Evolutionary conservation across 2,797 vertebrate species (phyloP), one percentile per base, ranked within the genome.

Genomic region (Oreonectes daqikongensis): DNA sequence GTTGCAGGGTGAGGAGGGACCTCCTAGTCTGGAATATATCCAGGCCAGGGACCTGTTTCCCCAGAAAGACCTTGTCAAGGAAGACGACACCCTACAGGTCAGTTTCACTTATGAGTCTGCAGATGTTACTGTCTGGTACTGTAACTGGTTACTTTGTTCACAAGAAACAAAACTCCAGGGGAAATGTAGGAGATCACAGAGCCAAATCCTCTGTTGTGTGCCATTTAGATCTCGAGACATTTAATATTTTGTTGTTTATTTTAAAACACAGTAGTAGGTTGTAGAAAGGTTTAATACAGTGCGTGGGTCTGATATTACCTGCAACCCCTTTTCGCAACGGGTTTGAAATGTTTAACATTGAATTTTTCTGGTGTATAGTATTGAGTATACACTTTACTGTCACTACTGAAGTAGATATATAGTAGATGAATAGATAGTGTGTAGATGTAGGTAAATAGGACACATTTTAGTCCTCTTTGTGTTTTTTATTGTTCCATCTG

Each of bases 1-100:
- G 15, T 28, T 81, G 55, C 87, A 99, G 98, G 97, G 97, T 95
- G 97, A 99, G 92, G 98, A 99, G 83, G 97, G 96, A 78, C 97
- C 97, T 87, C 97, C 97, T 92, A 99, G 97, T 93, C 95, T 99
- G 96, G 98, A 99, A 94, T 99, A 99, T 87, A 99, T 99, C 90
- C 97, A 99, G 94, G 96, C 98, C 87, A 98, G 98, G 92, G 98
- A 99, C 90, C 94, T 99, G 89, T 99, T 99, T 85, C 98, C 98
- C 87, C 96, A 95, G 4, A 98, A 97, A 92, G 97, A 98, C 87
- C 95, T 99, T 83, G 91, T 99, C 81, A 99, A 97, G 90, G 98
- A 99, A 85, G 98, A 99, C 87, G 96, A 98, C 72, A 94, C 93
- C 79, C 90, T 99, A 85, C 98, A 99, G 96, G 98, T 99, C 90